Evolutionary conservation across 1,140 invertebrate species (phyloP).

Genomic region (Carposina sasakii): DNA sequence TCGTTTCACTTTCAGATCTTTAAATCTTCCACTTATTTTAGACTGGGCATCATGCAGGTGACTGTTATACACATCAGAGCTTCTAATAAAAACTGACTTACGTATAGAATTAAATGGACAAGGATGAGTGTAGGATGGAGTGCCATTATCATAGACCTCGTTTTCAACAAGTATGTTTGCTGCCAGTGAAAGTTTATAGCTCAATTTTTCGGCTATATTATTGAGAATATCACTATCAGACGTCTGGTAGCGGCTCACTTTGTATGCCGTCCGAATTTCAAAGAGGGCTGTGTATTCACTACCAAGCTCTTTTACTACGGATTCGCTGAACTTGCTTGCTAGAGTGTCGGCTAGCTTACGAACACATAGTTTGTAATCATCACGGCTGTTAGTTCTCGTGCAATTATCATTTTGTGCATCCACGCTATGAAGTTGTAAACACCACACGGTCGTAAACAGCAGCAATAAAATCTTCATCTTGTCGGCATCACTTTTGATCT

Average conservation of each 20-base stretch:
- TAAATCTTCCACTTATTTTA: slow-evolving; percentile 49
- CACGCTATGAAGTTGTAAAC: slow-evolving; percentile 23
- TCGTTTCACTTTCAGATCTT: slow-evolving; percentile 67
- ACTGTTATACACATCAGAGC: slow-evolving; percentile 46
- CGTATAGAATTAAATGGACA: slow-evolving; percentile 66
- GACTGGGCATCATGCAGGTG: slow-evolving; percentile 38
- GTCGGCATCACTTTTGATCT: slow-evolving; percentile 41
- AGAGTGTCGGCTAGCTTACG: slow-evolving; percentile 48
- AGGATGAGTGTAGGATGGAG: slow-evolving; percentile 65
- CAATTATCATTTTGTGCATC: slow-evolving; percentile 51
- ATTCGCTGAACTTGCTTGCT: slow-evolving; percentile 52
- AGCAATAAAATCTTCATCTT: slow-evolving; percentile 57
- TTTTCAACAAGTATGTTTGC: slow-evolving; percentile 58
- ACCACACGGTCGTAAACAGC: slow-evolving; percentile 37
- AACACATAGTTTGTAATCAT: slow-evolving; percentile 50
- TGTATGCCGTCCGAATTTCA: slow-evolving; percentile 48
- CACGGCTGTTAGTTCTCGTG: slow-evolving; percentile 39
- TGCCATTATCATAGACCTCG: slow-evolving; percentile 40
- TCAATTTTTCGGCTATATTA: slow-evolving; percentile 53
- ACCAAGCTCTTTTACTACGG: slow-evolving; percentile 51
- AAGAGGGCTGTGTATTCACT: slow-evolving; percentile 56
- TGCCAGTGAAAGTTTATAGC: slow-evolving; percentile 53
- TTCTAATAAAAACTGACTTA: slow-evolving; percentile 61
- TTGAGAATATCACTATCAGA: slow-evolving; percentile 42
- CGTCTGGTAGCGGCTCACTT: slow-evolving; percentile 43